These are phyloP conservation scores for Crossaster papposus DNA, from an alignment of 53 echinoderm and acorn worm genomes.

Conservation along the genomic window DNA sequence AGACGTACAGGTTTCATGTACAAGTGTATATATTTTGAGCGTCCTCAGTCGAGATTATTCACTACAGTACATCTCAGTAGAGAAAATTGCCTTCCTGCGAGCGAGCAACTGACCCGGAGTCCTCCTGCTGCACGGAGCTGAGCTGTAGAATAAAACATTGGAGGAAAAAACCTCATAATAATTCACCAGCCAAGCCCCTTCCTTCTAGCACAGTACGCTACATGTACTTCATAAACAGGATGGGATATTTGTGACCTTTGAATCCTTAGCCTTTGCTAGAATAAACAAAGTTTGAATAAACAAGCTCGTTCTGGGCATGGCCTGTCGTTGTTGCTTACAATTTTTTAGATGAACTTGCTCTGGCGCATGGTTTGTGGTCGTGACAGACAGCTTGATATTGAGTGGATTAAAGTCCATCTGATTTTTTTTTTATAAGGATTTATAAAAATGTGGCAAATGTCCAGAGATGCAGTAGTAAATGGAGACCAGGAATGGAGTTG, in stretches of 20 bases:
- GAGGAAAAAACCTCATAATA: neutral
- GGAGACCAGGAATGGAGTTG: neutral
- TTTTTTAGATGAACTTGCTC: neutral
- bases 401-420: constrained; percentile 10
- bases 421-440: neutral
- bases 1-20: neutral
- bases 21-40: neutral
- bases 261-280: constrained; percentile 24
- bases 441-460: neutral
- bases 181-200: neutral
- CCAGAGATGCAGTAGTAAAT: too few species aligned
- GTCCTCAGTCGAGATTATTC: neutral
- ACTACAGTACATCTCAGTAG: neutral
- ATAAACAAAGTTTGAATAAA: constrained; percentile 24
- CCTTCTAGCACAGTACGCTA: neutral
- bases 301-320: neutral
- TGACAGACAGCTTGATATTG: neutral
- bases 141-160: neutral
- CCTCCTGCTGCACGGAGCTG: neutral
- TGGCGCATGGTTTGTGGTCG: neutral
- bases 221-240: constrained; percentile 23
- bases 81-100: constrained; percentile 4
- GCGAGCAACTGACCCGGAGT: neutral
- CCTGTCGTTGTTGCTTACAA: neutral
- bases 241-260: constrained; percentile 40